Evolutionary conservation across 2,797 vertebrate species (phyloP).

Genomic region (Scolopax rusticola): DNA sequence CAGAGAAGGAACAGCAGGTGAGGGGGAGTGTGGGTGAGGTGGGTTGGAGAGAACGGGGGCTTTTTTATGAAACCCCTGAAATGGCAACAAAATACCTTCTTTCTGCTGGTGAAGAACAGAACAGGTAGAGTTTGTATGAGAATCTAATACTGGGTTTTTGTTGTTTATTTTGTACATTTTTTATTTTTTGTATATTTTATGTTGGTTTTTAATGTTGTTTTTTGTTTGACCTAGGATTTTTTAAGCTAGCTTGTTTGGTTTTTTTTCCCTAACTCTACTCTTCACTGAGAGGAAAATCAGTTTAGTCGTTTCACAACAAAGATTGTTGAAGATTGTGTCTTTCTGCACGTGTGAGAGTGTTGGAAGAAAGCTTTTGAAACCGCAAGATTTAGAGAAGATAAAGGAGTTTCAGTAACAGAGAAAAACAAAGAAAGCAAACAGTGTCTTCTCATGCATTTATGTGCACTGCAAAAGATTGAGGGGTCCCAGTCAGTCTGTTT

Average conservation of each 20-base stretch:
- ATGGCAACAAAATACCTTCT: neutral
- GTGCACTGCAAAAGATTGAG: no score
- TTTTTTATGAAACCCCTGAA: neutral
- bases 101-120: neutral
- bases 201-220: neutral
- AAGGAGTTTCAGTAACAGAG: neutral
- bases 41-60: neutral
- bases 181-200: no score
- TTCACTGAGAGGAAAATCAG: neutral
- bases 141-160: neutral
- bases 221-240: neutral
- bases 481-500: neutral
- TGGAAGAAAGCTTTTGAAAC: neutral
- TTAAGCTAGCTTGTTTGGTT: neutral
- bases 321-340: neutral
- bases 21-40: neutral
- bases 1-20: neutral
- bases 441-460: neutral
- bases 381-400: neutral
- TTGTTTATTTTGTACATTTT: neutral
- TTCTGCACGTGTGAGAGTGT: rapidly evolving
- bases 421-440: neutral
- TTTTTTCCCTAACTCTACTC: neutral
- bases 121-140: neutral
- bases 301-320: neutral